Percentiles rank a stretch among this genome's conserved stretches.
These are phyloP conservation scores for Parasteatoda tepidariorum DNA, from an alignment of 1,140 invertebrate species.

Conservation along the genomic window DNA sequence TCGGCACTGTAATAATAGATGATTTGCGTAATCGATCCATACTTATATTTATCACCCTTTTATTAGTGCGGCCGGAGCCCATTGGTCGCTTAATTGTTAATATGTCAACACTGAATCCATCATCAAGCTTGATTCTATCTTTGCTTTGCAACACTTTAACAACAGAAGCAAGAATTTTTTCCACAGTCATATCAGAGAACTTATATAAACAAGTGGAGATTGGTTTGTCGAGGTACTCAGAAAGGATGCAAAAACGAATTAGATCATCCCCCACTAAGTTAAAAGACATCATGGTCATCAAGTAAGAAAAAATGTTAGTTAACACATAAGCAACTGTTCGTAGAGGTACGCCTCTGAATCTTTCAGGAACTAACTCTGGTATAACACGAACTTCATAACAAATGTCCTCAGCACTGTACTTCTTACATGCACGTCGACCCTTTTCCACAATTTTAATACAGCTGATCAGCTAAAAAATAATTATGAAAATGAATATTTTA, in stretches of 20 bases:
- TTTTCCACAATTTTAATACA: neutral
- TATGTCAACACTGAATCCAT: neutral
- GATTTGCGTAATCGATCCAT: neutral
- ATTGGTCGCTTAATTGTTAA: neutral
- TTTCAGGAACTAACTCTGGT: neutral
- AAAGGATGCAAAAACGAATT: neutral
- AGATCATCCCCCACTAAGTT: neutral
- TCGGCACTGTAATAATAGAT: neutral
- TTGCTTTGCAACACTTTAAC: slow-evolving; percentile 9
- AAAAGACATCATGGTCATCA: neutral
- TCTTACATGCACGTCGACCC: neutral
- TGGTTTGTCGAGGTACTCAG: neutral
- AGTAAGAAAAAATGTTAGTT: neutral
- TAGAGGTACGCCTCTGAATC: neutral
- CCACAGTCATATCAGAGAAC: neutral
- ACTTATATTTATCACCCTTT: neutral
- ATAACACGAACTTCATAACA: neutral
- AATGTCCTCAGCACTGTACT: neutral
- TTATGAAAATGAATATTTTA: too few species aligned
- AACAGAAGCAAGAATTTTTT: neutral
- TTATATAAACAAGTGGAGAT: neutral
- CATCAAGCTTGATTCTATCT: neutral
- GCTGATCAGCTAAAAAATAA: neutral
- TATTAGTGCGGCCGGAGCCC: neutral
- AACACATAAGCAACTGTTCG: neutral